These are phyloP conservation scores for Carcharodon carcharias DNA, from an alignment of 2,797 vertebrate species.

Conservation along the genomic window DNA sequence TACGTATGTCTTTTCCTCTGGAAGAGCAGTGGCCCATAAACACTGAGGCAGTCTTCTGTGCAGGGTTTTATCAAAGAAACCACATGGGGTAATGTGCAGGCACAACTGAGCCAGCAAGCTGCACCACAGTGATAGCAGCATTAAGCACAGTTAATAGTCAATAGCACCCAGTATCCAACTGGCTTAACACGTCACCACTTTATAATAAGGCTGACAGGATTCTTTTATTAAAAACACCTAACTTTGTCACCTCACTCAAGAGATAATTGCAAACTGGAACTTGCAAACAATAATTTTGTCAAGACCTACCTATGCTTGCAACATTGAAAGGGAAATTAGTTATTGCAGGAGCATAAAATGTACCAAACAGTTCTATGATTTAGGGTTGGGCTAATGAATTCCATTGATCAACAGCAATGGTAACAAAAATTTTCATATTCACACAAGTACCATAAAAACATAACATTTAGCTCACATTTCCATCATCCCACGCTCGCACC, in stretches of 20 bases:
- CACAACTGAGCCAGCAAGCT: conserved; percentile 75
- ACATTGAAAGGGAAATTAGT: not conserved
- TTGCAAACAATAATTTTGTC: conserved; percentile 6
- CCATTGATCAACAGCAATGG: not conserved
- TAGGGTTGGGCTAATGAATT: not conserved
- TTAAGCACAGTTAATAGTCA: not conserved
- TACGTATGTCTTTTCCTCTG: not conserved
- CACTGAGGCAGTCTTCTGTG: not conserved
- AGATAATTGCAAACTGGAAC: not conserved
- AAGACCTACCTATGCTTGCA: not conserved
- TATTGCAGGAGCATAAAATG: not conserved
- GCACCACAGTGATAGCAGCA: conserved; percentile 51
- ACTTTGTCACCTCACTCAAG: not conserved
- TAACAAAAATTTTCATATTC: not conserved
- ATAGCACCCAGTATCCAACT: not conserved
- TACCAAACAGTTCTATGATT: not conserved
- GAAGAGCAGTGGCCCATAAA: not conserved
- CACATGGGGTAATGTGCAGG: not conserved
- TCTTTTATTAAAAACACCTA: not conserved
- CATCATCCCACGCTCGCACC: not conserved
- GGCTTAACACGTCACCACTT: not conserved
- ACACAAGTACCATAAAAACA: not conserved
- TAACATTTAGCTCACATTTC: not conserved
- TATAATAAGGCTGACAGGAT: not conserved
- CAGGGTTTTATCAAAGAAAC: conserved; percentile 5